Evolutionary conservation across 2,888 invertebrate genomes (phyloP), one percentile per base, ranked within the genome.

Genomic region (Drosophila bunnanda): DNA sequence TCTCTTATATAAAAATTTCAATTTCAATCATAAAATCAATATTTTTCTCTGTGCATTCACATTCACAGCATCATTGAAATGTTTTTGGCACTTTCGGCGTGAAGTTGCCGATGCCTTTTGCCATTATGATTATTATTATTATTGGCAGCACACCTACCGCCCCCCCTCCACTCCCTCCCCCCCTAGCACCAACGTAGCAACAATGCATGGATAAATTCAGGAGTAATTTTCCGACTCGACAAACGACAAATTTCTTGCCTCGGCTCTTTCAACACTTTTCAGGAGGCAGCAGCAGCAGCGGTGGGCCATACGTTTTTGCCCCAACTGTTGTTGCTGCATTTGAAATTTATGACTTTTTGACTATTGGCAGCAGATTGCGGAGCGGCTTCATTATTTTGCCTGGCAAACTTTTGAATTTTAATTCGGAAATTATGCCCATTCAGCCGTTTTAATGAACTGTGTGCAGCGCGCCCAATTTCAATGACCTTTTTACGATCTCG

Each of bases 321-420:
- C 25, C 65, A 48, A 20, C 57, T 74, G 74, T 69, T 83, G 78
- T 78, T 75, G 80, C 75, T 75, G 78, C 77, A 77, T 64, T 77
- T 54, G 75, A 80, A 77, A 89, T 85, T 85, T 85, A 89, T 80
- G 89, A 87, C 65, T 84, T 85, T 87, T 89, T 87, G 87, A 84
- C 85, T 89, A 85, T 87, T 87, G 89, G 89, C 87, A 85, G 84
- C 89, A 85, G 88, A 89, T 89, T 85, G 89, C 61, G 65, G 57
- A 60, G 69, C 75, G 66, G 80, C 87, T 85, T 82, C 82, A 87
- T 85, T 85, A 89, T 89, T 86, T 84, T 82, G 80, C 80, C 65
- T 64, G 64, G 74, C 55, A 88, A 85, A 85, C 79, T 85, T 85
- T 85, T 82, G 88, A 85, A 84, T 85, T 78, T 85, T 79, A 89